Base-by-base conservation (phyloP, 2,888 invertebrate genomes). In the Pollenia labialis region DNA sequence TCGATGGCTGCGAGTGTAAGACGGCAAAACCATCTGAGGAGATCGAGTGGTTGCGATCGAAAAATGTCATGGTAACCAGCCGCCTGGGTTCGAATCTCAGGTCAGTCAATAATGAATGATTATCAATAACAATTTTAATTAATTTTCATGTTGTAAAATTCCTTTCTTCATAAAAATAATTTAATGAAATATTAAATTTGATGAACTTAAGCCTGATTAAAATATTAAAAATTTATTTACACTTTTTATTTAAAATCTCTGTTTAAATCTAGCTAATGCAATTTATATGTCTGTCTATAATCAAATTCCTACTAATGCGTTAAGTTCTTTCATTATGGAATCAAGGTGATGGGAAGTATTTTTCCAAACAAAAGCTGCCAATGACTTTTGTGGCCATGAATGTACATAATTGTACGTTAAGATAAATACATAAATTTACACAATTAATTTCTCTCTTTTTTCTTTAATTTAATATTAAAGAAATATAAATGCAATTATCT, bases 341-440 rank as follows among this genome's bases (percentile, higher is more conserved):
- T 54, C 72, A 81, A 81, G 72, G 81, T 72, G 11, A 81, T 81
- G 81, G 64, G 81, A 81, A 81, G 16, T 64, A 46, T 62, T 54
- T 81, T 56, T 64, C 40, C 42, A 48, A 42, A 62, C 9, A 64
- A 71, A 54, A 62, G 52, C 44, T 50, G 48, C n/a, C 7, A 48
- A 48, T 32, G 71, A 46, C 50, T 14, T 56, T 72, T 72, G 32
- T 72, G 81, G 54, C 81, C 72, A 54, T 81, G 72, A 72, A 54
- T 64, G 32, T 72, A 23, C 18, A 23, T 23, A 72, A 81, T 81
- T 72, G 18, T 68, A 40, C n/a, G 10, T 77, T 46, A 48, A 40
- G 11, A 23, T 60, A 44, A 32, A 58, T 58, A 48, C 14, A 42
- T 76, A 76, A 32, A 56, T 56, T 54, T 44, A 23, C 56, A 12